Percentiles rank a stretch among this genome's conserved stretches.
These are phyloP conservation scores for Micrasema longulum DNA, from an alignment of 1,140 invertebrate species.

Conservation along the genomic window DNA sequence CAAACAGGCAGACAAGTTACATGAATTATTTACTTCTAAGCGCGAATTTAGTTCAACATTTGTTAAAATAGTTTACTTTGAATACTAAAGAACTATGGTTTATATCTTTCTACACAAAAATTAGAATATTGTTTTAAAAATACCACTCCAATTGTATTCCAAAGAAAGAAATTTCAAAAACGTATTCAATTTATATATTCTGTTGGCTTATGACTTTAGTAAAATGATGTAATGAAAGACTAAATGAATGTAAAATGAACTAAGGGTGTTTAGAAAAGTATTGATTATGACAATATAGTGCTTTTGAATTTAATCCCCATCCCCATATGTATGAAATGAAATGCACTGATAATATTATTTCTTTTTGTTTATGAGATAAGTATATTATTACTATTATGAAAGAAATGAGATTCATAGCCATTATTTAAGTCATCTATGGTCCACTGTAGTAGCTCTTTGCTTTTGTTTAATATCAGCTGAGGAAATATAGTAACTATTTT, in stretches of 20 bases:
- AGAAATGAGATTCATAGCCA: slow-evolving; percentile 41
- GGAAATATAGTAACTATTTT: not conserved
- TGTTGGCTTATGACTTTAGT: no score
- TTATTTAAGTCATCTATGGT: slow-evolving; percentile 32
- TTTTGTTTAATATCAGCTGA: not conserved
- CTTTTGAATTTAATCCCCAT: slow-evolving; percentile 17
- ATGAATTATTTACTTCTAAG: slow-evolving; percentile 13
- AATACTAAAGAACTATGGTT: not conserved
- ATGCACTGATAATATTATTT: slow-evolving; percentile 37
- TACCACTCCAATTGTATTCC: no score
- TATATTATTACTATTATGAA: slow-evolving; percentile 17
- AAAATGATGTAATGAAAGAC: no score
- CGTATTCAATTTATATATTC: no score
- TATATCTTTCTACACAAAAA: not conserved
- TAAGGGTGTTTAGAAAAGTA: slow-evolving; percentile 13
- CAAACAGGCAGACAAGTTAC: slow-evolving; percentile 12
- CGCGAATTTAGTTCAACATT: not conserved
- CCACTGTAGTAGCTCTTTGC: slow-evolving; percentile 28
- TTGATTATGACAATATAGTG: slow-evolving; percentile 37
- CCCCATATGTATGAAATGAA: slow-evolving; percentile 34
- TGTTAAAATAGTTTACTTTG: slow-evolving; percentile 7
- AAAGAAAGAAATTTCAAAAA: no score
- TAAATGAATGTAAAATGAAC: no score
- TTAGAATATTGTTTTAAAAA: no score
- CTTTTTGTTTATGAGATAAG: slow-evolving; percentile 30